Evolutionary conservation across 2,113 vertebrate genomes (phyloP).

Genomic region (Chaenogobius annularis): DNA sequence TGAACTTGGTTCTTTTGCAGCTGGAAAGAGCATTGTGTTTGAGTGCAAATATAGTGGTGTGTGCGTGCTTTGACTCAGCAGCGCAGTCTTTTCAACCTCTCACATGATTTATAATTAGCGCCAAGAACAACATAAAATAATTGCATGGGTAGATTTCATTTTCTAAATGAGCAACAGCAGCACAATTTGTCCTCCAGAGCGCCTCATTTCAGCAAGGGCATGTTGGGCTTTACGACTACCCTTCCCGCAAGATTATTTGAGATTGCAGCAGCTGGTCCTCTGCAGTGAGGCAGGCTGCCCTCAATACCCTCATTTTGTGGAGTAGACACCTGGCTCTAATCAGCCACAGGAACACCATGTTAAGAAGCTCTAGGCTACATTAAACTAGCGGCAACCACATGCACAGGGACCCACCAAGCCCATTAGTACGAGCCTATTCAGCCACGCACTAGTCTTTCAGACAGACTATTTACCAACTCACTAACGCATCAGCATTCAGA

Average conservation of each 20-base stretch:
- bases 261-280: slow-evolving; percentile 56
- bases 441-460: slow-evolving; percentile 14
- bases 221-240: slow-evolving; percentile 54
- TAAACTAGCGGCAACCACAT: slow-evolving; percentile 34
- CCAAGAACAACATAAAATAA: slow-evolving; percentile 68
- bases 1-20: slow-evolving; percentile 62
- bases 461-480: background rate
- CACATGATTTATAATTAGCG: slow-evolving; percentile 58
- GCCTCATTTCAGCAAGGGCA: slow-evolving; percentile 52
- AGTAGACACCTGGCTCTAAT: slow-evolving; percentile 70
- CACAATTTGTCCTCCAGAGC: slow-evolving; percentile 56
- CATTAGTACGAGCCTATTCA: slow-evolving; percentile 20
- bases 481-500: background rate
- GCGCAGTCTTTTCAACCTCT: slow-evolving; percentile 30
- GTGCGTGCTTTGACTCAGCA: slow-evolving; percentile 51
- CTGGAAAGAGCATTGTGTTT: slow-evolving; percentile 62
- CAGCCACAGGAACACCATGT: slow-evolving; percentile 58
- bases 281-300: slow-evolving; percentile 40
- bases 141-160: slow-evolving; percentile 56
- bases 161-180: slow-evolving; percentile 65
- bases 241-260: slow-evolving; percentile 61
- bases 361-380: slow-evolving; percentile 43
- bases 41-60: slow-evolving; percentile 44
- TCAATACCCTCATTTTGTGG: slow-evolving; percentile 45
- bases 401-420: slow-evolving; percentile 7